A percentile compares a stretch with the other conserved stretches of the same genome.
These are phyloP conservation scores for Drosophila kepulauana DNA, from an alignment of 1,140 invertebrate species.

Conservation along the genomic window DNA sequence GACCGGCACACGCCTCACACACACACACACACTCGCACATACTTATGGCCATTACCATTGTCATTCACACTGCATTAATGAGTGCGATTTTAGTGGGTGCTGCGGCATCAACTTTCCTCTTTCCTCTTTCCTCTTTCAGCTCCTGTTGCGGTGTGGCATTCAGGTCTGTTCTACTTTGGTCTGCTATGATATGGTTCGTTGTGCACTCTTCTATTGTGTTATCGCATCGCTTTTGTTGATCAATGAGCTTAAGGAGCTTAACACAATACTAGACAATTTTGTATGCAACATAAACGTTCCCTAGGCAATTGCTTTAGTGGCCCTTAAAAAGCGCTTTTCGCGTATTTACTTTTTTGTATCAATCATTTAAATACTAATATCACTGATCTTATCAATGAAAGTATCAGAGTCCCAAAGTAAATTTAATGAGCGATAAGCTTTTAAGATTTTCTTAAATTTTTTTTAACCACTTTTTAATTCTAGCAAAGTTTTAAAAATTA, in stretches of 20 bases:
- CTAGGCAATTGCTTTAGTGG: background rate
- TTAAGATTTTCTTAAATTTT: too few species aligned
- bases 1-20: conserved; percentile 49
- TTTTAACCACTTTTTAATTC: too few species aligned
- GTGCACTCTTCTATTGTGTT: conserved; percentile 22
- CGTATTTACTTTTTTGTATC: background rate
- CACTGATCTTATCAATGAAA: conserved; percentile 22
- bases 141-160: conserved; percentile 3
- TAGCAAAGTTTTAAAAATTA: too few species aligned
- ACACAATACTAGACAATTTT: conserved; percentile 4
- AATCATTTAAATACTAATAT: conserved; percentile 10
- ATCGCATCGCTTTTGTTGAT: conserved; percentile 46
- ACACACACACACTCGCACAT: conserved; percentile 18
- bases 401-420: background rate
- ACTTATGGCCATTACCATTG: conserved; percentile 26
- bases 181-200: background rate
- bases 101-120: conserved; percentile 12
- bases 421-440: background rate
- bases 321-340: conserved; percentile 26
- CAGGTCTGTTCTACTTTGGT: background rate
- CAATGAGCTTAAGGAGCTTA: conserved; percentile 55
- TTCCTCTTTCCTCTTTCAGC: background rate
- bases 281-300: conserved; percentile 8
- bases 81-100: conserved; percentile 49
- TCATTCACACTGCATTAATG: conserved; percentile 62